Evolutionary conservation across 35 echinoderm and acorn worm species (phyloP), one percentile per base, ranked within the genome.

Genomic region (Hemicentrotus pulcherrimus): DNA sequence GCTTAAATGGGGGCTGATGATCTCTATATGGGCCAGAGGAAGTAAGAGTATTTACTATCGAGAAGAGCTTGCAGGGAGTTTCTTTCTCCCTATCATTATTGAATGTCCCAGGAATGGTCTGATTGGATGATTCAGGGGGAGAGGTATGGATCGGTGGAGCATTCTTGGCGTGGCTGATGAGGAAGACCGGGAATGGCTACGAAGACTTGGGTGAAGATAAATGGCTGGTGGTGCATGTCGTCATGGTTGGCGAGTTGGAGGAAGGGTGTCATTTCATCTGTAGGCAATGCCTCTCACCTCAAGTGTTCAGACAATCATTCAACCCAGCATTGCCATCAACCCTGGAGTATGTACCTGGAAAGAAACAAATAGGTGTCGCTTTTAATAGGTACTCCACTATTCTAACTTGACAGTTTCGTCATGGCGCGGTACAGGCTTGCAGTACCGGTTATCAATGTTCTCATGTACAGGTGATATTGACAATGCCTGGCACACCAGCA

Each of bases 21-120:
- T 90, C 88, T 33, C 32, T n/a, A 90, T n/a, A 90, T 90, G 88
- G 88, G 32, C 88, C 88, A 90, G 15, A 47, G 46, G 88, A 90
- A 90, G 46, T 45, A 24, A 13, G 19, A 90, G 88, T 90, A 78
- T 78, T 78, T 78, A 78, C 65, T 78, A 22, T 78, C 6, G 3
- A 78, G 28, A 78, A 78, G 61, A 78, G 65, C 65, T 78, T 78
- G 65, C 65, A 78, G 65, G 65, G 65, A 18, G 18, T 78, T 78
- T 8, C 18, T 78, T 78, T 78, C 22, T n/a, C 28, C 19, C 19
- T 22, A 78, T 78, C 61, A 28, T 28, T 24, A 28, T 70, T 70
- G 61, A 70, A 70, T 70, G 61, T 70, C 28, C 65, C 24, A 90
- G 88, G 88, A 90, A 45, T 15, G 18, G 32, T 33, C 13, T 90